phyloP scores from a whole-genome alignment of 2,113 vertebrate species.

The Oncorhynchus keta region DNA sequence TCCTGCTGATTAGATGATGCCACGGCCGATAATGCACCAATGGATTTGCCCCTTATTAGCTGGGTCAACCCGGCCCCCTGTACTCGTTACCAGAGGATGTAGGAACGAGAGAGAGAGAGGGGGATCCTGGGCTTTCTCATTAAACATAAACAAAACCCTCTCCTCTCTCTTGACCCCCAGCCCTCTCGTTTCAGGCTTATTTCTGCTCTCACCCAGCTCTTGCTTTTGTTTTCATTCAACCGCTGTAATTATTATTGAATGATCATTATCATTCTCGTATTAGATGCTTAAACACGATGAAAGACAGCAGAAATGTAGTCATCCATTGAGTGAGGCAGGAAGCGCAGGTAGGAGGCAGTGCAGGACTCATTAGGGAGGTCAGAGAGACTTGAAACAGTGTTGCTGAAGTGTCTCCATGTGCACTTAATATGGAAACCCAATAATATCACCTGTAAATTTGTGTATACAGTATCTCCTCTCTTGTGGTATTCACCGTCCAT shows the following conservation, averaged over 20 bases:
- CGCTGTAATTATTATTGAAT: conserved; percentile 46
- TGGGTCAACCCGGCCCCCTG: conserved; percentile 62
- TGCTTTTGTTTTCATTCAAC: conserved; percentile 41
- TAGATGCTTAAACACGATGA: conserved; percentile 37
- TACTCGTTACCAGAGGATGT: conserved; percentile 62
- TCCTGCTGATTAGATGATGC: conserved; percentile 76
- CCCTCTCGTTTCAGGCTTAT: conserved; percentile 28
- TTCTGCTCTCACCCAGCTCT: conserved; percentile 5
- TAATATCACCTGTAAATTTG: not conserved
- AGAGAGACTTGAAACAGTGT: not conserved
- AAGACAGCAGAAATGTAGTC: conserved; percentile 42
- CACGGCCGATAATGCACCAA: conserved; percentile 71
- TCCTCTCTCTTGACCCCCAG: conserved; percentile 12
- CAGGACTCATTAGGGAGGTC: not conserved
- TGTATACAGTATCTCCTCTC: not conserved
- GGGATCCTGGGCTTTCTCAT: conserved; percentile 50
- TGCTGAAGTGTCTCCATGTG: not conserved
- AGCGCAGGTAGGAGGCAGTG: not conserved
- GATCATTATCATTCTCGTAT: conserved; percentile 38
- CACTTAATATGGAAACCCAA: not conserved
- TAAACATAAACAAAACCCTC: conserved; percentile 44
- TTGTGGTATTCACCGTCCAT: not conserved
- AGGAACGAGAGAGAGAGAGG: conserved; percentile 44
- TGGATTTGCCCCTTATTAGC: conserved; percentile 72
- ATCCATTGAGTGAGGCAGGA: conserved; percentile 1